Conservation (phyloP, 2,113 vertebrate genomes). For the Dermatemys mawii region DNA sequence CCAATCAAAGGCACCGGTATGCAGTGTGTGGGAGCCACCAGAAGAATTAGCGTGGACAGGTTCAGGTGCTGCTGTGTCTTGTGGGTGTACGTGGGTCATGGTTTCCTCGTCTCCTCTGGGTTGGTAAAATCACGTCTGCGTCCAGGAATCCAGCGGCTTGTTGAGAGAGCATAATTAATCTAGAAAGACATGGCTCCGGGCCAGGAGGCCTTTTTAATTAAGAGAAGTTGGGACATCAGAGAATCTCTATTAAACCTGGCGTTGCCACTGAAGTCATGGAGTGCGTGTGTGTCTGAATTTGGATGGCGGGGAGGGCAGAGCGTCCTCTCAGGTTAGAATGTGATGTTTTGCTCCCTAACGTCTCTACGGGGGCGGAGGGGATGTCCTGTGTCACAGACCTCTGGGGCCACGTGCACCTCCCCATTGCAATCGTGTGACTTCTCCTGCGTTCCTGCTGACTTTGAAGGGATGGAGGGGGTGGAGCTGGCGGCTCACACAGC, state of each 20-base stretch:
- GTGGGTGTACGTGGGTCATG: neutral
- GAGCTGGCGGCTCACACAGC: neutral
- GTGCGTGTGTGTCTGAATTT: rapidly evolving
- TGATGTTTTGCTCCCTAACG: neutral
- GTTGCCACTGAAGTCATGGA: neutral
- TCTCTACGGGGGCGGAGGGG: rapidly evolving
- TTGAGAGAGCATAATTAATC: conserved; percentile 53
- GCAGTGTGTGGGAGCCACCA: neutral
- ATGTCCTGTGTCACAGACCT: neutral
- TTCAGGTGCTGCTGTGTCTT: neutral
- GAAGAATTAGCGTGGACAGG: neutral
- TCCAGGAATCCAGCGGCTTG: neutral
- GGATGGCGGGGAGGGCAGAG: neutral
- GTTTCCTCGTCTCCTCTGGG: neutral
- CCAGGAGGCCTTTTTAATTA: conserved; percentile 62
- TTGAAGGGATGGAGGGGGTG: neutral
- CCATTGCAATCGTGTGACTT: neutral
- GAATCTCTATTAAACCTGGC: neutral
- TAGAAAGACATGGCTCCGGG: neutral
- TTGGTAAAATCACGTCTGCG: neutral
- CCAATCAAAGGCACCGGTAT: neutral
- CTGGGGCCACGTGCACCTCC: neutral
- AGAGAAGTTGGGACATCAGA: neutral
- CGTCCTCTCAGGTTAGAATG: neutral
- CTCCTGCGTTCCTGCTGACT: neutral